Conservation (phyloP, 1,140 invertebrate genomes). For the Coelopa frigida region DNA sequence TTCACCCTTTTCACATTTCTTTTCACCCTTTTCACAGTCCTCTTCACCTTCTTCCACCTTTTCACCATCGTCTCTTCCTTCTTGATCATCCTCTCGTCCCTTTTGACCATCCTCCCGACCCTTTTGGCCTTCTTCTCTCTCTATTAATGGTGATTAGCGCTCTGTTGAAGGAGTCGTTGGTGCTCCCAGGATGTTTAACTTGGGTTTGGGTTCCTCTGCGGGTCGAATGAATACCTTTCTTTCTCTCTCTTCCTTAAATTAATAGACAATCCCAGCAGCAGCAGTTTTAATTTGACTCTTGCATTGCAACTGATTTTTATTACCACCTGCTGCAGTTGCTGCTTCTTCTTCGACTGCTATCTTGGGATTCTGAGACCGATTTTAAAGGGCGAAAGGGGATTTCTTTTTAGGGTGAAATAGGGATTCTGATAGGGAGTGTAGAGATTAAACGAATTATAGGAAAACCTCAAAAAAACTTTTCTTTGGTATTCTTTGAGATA, state of each 20-base stretch:
- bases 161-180: constrained; percentile 2
- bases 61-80: no score
- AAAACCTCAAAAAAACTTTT: no score
- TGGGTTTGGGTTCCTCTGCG: not conserved
- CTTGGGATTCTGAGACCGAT: no score
- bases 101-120: not conserved
- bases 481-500: no score
- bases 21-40: no score
- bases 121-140: not conserved
- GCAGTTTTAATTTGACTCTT: constrained; percentile 11
- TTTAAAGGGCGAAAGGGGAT: not conserved
- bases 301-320: constrained; percentile 11
- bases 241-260: constrained; percentile 13
- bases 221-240: constrained; percentile 4
- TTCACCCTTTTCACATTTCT: no score
- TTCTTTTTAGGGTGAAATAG: not conserved
- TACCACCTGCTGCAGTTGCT: constrained; percentile 3
- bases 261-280: constrained; percentile 10
- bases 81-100: no score
- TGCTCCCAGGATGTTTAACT: no score
- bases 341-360: not conserved
- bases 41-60: no score
- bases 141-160: not conserved
- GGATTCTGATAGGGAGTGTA: constrained; percentile 3
- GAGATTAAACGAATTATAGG: constrained; percentile 3